Evolutionary conservation across 2,797 vertebrate species (phyloP).

Genomic region (Urosaurus nigricauda): DNA sequence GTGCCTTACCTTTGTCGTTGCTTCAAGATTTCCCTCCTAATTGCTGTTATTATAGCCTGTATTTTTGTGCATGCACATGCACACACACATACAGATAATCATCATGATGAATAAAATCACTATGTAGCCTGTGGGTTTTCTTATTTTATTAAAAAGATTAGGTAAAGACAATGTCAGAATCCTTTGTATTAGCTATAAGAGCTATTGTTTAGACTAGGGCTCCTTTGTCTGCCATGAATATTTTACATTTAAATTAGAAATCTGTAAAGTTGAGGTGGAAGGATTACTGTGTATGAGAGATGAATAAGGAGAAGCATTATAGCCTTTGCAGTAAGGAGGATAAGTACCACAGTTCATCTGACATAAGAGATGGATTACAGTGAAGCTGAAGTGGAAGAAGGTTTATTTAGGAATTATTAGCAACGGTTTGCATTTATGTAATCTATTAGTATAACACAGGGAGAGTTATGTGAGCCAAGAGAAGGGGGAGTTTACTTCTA

Average conservation of each 20-base stretch:
- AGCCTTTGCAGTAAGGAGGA: slow-evolving; percentile 65
- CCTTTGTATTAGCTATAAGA: slow-evolving; percentile 59
- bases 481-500: slow-evolving; percentile 51
- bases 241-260: slow-evolving; percentile 77
- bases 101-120: slow-evolving; percentile 36
- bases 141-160: slow-evolving; percentile 53
- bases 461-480: slow-evolving; percentile 47
- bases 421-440: slow-evolving; percentile 70
- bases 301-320: slow-evolving; percentile 68
- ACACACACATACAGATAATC: slow-evolving; percentile 52
- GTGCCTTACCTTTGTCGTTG: slow-evolving; percentile 14
- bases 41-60: slow-evolving; percentile 47
- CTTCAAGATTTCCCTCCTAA: slow-evolving; percentile 38
- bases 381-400: slow-evolving; percentile 65
- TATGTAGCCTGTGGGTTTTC: slow-evolving; percentile 29
- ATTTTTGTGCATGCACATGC: slow-evolving; percentile 23
- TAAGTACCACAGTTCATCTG: slow-evolving; percentile 68
- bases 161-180: slow-evolving; percentile 51
- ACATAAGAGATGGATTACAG: slow-evolving; percentile 73
- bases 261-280: slow-evolving; percentile 72
- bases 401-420: slow-evolving; percentile 74
- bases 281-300: slow-evolving; percentile 71
- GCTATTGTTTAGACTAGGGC: slow-evolving; percentile 54
- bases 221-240: slow-evolving; percentile 69
- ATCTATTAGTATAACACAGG: slow-evolving; percentile 63